These are phyloP conservation scores for Drosophila greeni DNA, from an alignment of 2,888 invertebrate species.

Conservation along the genomic window DNA sequence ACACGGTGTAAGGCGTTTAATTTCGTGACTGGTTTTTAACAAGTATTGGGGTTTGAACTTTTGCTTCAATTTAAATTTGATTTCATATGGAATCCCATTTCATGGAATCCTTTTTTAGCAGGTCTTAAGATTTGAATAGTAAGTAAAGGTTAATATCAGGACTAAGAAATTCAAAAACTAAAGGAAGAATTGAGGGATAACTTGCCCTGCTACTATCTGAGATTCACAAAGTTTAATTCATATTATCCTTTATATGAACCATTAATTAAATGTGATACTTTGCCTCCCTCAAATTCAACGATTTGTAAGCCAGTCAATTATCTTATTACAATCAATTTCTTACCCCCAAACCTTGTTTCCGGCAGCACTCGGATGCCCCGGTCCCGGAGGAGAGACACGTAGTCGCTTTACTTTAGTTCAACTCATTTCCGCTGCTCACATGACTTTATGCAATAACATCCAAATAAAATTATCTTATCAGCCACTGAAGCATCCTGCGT, in stretches of 20 bases:
- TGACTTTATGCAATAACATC: slow-evolving; percentile 75
- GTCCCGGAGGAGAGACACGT: slow-evolving; percentile 54
- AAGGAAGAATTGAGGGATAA: neutral
- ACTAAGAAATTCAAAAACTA: neutral
- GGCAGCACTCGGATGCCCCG: neutral
- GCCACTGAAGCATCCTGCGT: slow-evolving; percentile 57
- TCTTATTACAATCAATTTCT: slow-evolving; percentile 57
- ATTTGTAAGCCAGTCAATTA: slow-evolving; percentile 56
- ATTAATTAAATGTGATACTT: neutral
- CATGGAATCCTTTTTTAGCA: too few species aligned
- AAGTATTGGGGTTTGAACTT: neutral
- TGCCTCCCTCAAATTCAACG: neutral
- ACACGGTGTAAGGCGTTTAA: slow-evolving; percentile 25
- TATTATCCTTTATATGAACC: neutral
- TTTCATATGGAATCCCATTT: neutral
- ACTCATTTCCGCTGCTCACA: slow-evolving; percentile 72
- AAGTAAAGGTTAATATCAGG: neutral
- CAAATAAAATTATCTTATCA: slow-evolving; percentile 75
- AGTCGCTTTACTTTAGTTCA: slow-evolving; percentile 69
- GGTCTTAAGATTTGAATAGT: too few species aligned
- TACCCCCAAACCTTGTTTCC: neutral
- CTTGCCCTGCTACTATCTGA: neutral
- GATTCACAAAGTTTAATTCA: neutral
- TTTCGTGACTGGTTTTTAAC: neutral
- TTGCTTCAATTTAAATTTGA: neutral